Percentiles rank a stretch among this genome's conserved stretches.
These are phyloP conservation scores for Stenoptilia bipunctidactyla DNA, from an alignment of 2,888 invertebrate genomes.

Conservation along the genomic window DNA sequence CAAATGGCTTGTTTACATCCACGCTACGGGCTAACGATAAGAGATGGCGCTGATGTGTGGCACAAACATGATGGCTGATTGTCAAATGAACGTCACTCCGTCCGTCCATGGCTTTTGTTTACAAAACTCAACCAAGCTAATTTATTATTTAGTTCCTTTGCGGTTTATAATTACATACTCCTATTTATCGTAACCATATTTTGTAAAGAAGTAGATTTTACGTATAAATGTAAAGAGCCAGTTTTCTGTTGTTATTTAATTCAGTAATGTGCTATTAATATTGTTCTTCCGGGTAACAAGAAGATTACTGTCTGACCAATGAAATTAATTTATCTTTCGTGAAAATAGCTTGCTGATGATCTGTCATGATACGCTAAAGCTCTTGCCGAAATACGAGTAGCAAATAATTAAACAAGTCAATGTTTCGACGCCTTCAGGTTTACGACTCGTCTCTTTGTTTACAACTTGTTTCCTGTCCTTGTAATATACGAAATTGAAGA, in stretches of 20 bases:
- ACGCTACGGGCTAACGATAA: background rate
- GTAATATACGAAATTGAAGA: background rate
- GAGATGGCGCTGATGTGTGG: constrained; percentile 35
- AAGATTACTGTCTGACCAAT: background rate
- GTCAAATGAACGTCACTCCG: constrained; percentile 30
- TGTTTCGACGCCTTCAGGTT: constrained; percentile 28
- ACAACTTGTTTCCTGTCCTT: constrained; percentile 53
- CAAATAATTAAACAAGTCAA: constrained; percentile 26
- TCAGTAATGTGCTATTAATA: background rate
- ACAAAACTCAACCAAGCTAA: constrained; percentile 61
- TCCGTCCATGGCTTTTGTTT: constrained; percentile 38
- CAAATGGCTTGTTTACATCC: constrained; percentile 24
- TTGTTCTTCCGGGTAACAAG: background rate
- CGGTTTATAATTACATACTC: background rate
- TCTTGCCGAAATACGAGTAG: constrained; percentile 22
- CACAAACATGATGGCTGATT: constrained; percentile 22
- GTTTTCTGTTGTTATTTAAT: background rate
- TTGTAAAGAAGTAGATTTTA: too few species aligned
- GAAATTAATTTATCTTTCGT: background rate
- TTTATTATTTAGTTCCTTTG: constrained; percentile 54
- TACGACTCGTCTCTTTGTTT: constrained; percentile 51
- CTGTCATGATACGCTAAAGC: constrained; percentile 23
- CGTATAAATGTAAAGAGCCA: constrained; percentile 16
- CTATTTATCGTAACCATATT: too few species aligned
- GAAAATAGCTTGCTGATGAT: constrained; percentile 17